A percentile compares a stretch with the other conserved stretches of the same genome.
Conservation (phyloP, 2,113 vertebrate genomes). For the Rhea pennata region DNA sequence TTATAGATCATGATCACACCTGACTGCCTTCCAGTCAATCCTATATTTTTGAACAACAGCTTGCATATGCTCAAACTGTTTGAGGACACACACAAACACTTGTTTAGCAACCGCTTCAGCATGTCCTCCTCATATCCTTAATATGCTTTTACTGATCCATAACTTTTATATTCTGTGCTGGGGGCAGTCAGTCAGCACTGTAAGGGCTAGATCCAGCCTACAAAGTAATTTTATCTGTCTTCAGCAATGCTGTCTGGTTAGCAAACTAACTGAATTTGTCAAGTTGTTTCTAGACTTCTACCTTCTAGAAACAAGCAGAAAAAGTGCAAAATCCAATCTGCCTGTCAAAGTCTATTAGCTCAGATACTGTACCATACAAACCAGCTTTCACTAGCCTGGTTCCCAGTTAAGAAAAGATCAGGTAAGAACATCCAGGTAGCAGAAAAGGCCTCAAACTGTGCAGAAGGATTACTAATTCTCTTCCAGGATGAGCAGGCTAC, state of each 20-base stretch:
- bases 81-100: background rate
- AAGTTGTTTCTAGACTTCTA: background rate
- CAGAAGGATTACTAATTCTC: background rate
- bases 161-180: background rate
- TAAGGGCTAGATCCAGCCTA: background rate
- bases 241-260: background rate
- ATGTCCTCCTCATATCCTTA: background rate
- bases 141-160: background rate
- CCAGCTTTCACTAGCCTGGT: background rate
- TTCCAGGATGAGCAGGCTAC: background rate
- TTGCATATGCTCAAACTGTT: background rate
- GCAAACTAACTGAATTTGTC: background rate
- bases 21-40: background rate
- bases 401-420: background rate
- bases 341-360: background rate
- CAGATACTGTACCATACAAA: background rate
- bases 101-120: background rate
- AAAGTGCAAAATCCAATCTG: background rate
- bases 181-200: background rate
- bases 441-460: rapidly evolving
- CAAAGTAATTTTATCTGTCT: background rate
- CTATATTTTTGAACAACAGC: background rate
- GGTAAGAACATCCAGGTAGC: background rate
- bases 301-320: background rate
- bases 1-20: background rate